Evolutionary conservation across 1,140 invertebrate species (phyloP), one percentile per base, ranked within the genome.

Genomic region (Nephila pilipes): DNA sequence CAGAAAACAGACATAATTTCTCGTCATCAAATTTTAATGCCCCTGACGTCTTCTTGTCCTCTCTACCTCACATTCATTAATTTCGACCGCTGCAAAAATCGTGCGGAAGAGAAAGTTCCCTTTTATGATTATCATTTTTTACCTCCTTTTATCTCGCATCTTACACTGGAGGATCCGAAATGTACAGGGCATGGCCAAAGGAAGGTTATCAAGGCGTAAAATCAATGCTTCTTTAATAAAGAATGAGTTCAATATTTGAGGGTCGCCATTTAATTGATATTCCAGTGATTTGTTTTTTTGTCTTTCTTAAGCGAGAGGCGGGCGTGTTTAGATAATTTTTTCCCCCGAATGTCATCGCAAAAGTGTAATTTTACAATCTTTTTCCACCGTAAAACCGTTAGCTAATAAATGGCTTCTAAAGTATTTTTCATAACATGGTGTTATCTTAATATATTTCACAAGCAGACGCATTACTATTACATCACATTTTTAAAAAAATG

Each of bases 1-100:
- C 81, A 92, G 80, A 92, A 92, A 92, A 92, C 90, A 92, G 90
- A 92, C 90, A 92, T 92, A 92, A 92, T 92, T 92, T 75, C 90
- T 92, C 60, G 60, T 65, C 90, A 92, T 92, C 90, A 92, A 92
- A 92, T 92, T 92, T 92, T 92, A 92, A 92, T 92, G 88, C 88
- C 75, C 80, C 29, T 58, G 69, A 38, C 63, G 75, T 88, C 87
- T 88, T 69, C 60, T 88, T 88, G 87, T 88, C 87, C 79, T 55
- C 63, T 75, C 38, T 63, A 63, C 87, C 60, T 83, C 57, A 79
- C 55, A 60, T 83, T 83, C 89, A 91, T 91, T 91, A 91, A 91
- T 83, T 91, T 36, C 58, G 20, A 89, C 87, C 87, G 54, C 89
- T 46, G 29, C 75, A 91, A 91, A 91, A 83, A 63, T 91, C 89